phyloP scores from a whole-genome alignment of 2,113 vertebrate species.

The Syngnathoides biaculeatus region DNA sequence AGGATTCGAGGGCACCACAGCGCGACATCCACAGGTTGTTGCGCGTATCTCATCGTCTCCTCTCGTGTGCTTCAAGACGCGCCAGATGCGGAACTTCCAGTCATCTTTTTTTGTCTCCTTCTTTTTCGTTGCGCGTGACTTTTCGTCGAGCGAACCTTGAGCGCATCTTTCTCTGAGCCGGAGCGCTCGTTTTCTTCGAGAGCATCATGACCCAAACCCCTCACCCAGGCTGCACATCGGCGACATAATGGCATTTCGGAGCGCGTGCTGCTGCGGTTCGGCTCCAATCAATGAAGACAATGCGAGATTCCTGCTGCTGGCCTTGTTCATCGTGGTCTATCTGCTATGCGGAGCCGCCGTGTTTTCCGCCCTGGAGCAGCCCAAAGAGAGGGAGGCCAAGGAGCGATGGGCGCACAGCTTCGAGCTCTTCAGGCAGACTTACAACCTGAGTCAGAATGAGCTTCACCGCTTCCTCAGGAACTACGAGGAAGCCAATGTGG shows the following conservation, averaged over 20 bases:
- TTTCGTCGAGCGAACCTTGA: neutral
- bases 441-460: constrained; percentile 84
- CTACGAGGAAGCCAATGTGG: constrained; percentile 85
- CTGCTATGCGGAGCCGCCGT: constrained; percentile 90
- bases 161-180: neutral
- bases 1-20: constrained; percentile 13
- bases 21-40: constrained; percentile 55
- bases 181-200: constrained; percentile 12
- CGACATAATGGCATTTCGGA: constrained; percentile 82
- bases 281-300: constrained; percentile 86
- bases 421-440: constrained; percentile 82
- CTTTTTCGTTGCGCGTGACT: constrained; percentile 9
- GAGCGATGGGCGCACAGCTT: constrained; percentile 85
- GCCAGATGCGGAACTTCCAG: neutral
- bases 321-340: constrained; percentile 83
- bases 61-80: neutral
- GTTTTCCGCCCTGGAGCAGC: constrained; percentile 91
- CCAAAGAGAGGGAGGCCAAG: constrained; percentile 83
- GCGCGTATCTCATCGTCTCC: neutral
- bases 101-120: neutral
- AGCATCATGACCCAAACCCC: constrained; percentile 44
- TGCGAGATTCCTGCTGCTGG: constrained; percentile 87
- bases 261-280: constrained; percentile 74
- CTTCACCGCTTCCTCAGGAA: constrained; percentile 81
- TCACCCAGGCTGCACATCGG: constrained; percentile 24